Conservation (phyloP, 2,113 vertebrate species). For the Excalfactoria chinensis region DNA sequence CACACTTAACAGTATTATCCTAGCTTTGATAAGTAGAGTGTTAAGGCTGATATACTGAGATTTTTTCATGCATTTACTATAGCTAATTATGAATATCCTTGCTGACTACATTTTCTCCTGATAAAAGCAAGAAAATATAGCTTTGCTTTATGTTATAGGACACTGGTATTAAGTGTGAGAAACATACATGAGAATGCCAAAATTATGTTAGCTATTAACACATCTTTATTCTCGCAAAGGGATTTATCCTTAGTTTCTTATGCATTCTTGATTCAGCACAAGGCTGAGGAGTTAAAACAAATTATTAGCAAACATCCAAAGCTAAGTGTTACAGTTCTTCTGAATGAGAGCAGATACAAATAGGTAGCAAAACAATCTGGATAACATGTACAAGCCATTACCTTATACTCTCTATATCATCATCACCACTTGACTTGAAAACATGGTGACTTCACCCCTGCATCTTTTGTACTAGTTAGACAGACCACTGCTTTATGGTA, state of each 20-base stretch:
- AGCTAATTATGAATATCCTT: background rate
- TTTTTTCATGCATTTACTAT: background rate
- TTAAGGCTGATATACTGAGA: background rate
- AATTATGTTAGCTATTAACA: background rate
- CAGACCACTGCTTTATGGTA: background rate
- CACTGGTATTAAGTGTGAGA: background rate
- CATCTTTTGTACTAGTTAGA: background rate
- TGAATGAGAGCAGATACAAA: background rate
- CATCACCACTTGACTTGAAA: background rate
- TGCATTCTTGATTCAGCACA: background rate
- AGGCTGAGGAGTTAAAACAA: background rate
- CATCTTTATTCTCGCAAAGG: background rate
- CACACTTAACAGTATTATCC: too few species aligned
- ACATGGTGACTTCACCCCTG: background rate
- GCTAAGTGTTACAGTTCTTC: background rate
- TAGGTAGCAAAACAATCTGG: background rate
- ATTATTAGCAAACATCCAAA: background rate
- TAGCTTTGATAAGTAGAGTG: background rate
- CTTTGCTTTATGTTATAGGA: background rate
- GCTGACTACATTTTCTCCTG: background rate
- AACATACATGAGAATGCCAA: background rate
- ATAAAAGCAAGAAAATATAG: background rate
- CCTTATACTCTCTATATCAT: background rate
- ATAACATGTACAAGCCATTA: background rate
- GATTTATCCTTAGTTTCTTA: background rate